These are phyloP conservation scores for Orchestia grillus DNA, from an alignment of 1,140 invertebrate species.

Conservation along the genomic window DNA sequence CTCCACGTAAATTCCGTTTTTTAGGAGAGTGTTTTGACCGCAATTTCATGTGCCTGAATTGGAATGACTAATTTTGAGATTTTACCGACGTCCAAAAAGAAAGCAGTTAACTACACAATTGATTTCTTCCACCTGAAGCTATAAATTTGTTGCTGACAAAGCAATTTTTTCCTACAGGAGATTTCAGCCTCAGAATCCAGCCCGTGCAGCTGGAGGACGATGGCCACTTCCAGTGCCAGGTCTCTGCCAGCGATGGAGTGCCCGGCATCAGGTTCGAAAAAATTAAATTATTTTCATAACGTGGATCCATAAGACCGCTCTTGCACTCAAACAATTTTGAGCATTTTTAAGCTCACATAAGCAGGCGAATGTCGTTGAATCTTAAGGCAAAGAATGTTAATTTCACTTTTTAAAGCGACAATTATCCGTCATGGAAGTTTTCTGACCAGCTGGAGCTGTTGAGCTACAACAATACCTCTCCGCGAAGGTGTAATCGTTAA, in stretches of 20 bases:
- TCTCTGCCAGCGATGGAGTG: constrained; percentile 70
- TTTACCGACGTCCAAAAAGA: not conserved
- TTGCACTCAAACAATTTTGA: not conserved
- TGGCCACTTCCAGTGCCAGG: constrained; percentile 91
- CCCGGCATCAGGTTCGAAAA: constrained; percentile 60
- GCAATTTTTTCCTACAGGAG: constrained; percentile 47
- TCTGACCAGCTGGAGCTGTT: too few species aligned
- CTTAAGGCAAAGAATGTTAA: not conserved
- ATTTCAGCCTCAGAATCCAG: constrained; percentile 80
- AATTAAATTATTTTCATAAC: not conserved
- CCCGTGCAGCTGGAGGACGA: constrained; percentile 91
- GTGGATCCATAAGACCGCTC: not conserved
- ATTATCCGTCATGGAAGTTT: too few species aligned
- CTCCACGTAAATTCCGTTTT: not conserved
- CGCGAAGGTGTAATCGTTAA: too few species aligned
- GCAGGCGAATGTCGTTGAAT: not conserved
- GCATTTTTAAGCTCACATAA: too few species aligned
- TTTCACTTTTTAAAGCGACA: not conserved
- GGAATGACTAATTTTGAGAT: not conserved
- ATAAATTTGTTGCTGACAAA: not conserved
- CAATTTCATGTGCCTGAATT: not conserved
- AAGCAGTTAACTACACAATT: not conserved
- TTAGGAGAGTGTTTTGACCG: too few species aligned
- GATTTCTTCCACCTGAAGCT: not conserved
- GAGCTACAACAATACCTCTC: too few species aligned